These are phyloP conservation scores for Hololepta plana DNA, from an alignment of 2,888 invertebrate species.

Conservation along the genomic window DNA sequence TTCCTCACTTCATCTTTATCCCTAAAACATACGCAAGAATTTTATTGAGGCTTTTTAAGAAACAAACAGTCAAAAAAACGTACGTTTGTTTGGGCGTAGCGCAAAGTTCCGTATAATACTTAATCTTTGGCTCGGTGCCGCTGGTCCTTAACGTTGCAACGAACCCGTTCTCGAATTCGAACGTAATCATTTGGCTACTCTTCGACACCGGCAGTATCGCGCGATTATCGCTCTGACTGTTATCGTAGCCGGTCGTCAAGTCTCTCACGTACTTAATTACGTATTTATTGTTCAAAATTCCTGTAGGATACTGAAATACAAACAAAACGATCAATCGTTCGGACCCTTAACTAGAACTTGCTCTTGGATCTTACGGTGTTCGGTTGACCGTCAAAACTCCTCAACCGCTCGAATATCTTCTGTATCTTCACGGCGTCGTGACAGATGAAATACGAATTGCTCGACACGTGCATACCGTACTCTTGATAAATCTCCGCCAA, in stretches of 20 bases:
- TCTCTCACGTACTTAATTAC: conserved; percentile 60
- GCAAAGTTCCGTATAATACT: conserved; percentile 90
- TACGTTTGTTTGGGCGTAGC: conserved; percentile 45
- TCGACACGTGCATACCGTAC: conserved; percentile 80
- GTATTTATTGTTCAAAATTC: conserved; percentile 42
- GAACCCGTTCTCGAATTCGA: conserved; percentile 73
- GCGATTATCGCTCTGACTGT: conserved; percentile 44
- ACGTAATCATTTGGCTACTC: conserved; percentile 83
- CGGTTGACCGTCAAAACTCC: conserved; percentile 49
- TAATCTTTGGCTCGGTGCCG: conserved; percentile 98
- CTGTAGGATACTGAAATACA: conserved; percentile 49
- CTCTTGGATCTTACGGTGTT: conserved; percentile 33
- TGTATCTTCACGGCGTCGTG: conserved; percentile 50
- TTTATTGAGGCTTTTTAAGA: neutral
- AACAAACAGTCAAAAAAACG: conserved; percentile 15
- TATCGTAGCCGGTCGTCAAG: conserved; percentile 75
- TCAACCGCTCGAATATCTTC: conserved; percentile 62
- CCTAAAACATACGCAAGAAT: conserved; percentile 31
- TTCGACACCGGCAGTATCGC: conserved; percentile 50
- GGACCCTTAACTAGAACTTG: neutral
- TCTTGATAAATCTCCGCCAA: conserved; percentile 58
- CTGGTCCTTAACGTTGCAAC: conserved; percentile 83
- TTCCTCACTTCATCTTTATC: conserved; percentile 41
- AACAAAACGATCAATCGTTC: conserved; percentile 2
- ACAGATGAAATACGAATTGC: conserved; percentile 82